phyloP scores from a whole-genome alignment of 2,797 vertebrate genomes.

The Acanthurus lineatus region DNA sequence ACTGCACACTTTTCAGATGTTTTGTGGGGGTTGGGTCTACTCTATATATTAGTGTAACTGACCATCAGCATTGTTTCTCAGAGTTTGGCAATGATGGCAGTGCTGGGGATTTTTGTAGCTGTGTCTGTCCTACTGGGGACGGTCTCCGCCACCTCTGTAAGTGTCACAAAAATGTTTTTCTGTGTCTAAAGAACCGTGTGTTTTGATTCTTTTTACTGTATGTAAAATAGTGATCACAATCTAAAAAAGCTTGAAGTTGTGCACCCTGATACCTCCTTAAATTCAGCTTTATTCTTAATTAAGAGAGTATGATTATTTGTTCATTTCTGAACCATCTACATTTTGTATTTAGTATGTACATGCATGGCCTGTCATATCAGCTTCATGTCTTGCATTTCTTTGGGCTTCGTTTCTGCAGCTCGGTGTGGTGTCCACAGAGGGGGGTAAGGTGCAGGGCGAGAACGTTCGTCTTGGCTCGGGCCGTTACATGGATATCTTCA shows the following conservation, averaged over 20 bases:
- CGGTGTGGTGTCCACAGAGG: constrained; percentile 91
- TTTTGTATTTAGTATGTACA: background rate
- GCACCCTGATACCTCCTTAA: too few species aligned
- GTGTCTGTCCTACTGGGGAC: constrained; percentile 50
- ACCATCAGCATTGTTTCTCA: background rate
- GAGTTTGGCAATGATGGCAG: constrained; percentile 43
- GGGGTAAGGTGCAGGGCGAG: constrained; percentile 91
- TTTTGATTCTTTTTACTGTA: background rate
- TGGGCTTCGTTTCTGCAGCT: constrained; percentile 79
- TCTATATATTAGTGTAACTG: constrained; percentile 53
- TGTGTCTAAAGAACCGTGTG: background rate
- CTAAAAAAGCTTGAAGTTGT: too few species aligned
- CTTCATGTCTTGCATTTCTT: background rate
- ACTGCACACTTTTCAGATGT: constrained; percentile 31
- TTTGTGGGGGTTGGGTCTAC: constrained; percentile 37
- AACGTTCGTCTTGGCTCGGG: constrained; percentile 82
- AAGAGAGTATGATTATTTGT: background rate
- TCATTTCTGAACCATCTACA: background rate
- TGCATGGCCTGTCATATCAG: too few species aligned
- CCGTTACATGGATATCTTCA: constrained; percentile 90
- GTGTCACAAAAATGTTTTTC: constrained; percentile 22
- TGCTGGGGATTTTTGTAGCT: constrained; percentile 60
- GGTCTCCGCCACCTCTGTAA: constrained; percentile 70
- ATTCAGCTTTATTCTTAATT: background rate
- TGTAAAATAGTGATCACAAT: background rate